Base-by-base conservation (phyloP, 1,140 invertebrate genomes). In the Rhagoletis zephyria region DNA sequence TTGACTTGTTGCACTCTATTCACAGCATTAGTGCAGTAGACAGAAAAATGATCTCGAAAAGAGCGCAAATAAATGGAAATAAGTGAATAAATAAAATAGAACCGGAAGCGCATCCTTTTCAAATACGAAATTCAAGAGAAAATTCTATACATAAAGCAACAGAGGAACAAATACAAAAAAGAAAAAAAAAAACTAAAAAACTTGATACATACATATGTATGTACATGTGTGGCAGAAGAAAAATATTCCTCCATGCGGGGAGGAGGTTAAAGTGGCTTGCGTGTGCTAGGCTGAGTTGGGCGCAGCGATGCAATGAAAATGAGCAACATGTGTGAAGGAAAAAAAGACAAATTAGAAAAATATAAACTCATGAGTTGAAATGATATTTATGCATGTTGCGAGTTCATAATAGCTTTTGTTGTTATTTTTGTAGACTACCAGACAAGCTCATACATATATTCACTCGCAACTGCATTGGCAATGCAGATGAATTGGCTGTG, bases 81-180 rank as follows among this genome's bases (percentile, higher is more conserved):
- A 9, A 63, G 61, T 16, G n/a, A 63, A 63, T 16, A 63, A 63
- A 63, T 14, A 63, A 63, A 14, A 63, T 63, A 4, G 12, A 63
- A 63, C 12, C n/a, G 61, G 61, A 63, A 63, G 61, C 61, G n/a
- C 61, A 63, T 63, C 61, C 61, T 63, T 63, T 63, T 63, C 61
- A 63, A 16, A 63, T 12, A 16, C 16, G n/a, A 14, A 63, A 63
- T 63, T 14, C 61, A 14, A 63, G 4, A 63, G 61, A 63, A 63
- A 16, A 14, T 14, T 63, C 1, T 16, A 63, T 6, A n/a, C 61
- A 63, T 16, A 63, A 63, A n/a, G n/a, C 12, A 63, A 7, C 59
- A 60, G 59, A 60, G 30, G 30, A 30, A 30, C 30, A 30, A 30
- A 30, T 30, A 30, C 30, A 30, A 30, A 30, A 30, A 30, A 30